Percentiles rank a stretch among this genome's conserved stretches.
These are phyloP conservation scores for Spizella passerina DNA, from an alignment of 2,797 vertebrate species.

Conservation along the genomic window DNA sequence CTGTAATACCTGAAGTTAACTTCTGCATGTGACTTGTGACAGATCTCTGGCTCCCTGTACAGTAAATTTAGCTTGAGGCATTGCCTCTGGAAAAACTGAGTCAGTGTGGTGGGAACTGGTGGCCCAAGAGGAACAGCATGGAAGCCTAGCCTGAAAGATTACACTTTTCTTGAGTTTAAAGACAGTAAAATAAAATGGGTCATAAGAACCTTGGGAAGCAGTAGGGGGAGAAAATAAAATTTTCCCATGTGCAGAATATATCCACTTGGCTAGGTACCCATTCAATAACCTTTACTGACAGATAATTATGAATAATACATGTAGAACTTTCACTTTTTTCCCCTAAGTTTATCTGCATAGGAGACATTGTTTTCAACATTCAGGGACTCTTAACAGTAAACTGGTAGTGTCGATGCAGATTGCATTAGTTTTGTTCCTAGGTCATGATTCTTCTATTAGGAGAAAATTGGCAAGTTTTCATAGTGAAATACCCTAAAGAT, in stretches of 20 bases:
- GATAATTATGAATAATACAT: background rate
- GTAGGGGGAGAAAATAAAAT: background rate
- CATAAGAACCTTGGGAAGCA: background rate
- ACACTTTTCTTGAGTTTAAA: background rate
- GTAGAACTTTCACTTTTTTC: background rate
- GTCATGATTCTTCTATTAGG: background rate
- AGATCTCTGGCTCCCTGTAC: background rate
- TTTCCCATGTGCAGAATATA: background rate
- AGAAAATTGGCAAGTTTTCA: background rate
- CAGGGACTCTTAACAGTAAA: background rate
- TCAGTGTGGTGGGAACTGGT: slow-evolving; percentile 13
- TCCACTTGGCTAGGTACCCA: background rate
- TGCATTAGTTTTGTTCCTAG: background rate
- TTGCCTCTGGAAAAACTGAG: slow-evolving; percentile 53
- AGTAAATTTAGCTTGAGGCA: slow-evolving; percentile 57
- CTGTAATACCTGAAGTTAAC: slow-evolving; percentile 8
- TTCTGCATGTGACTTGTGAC: background rate
- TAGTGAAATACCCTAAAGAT: background rate
- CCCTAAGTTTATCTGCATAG: background rate
- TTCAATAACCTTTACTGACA: background rate
- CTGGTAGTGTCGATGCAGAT: background rate
- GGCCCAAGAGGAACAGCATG: background rate
- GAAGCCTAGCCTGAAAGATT: slow-evolving; percentile 2
- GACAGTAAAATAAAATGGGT: background rate
- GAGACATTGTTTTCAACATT: background rate